Evolutionary conservation across 2,888 invertebrate genomes (phyloP).

Genomic region (Sarcophaga carnaria): DNA sequence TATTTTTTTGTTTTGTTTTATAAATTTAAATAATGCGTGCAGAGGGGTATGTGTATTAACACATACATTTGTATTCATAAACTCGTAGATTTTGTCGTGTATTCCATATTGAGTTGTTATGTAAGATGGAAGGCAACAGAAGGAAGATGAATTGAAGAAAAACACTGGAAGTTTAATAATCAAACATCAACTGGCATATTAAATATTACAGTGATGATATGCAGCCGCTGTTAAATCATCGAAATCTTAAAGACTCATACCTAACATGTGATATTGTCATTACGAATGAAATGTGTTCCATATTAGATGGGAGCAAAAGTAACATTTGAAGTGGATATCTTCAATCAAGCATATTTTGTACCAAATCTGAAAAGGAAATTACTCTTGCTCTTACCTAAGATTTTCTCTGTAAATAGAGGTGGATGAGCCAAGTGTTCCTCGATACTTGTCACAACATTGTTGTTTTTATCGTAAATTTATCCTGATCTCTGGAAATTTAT

Average conservation of each 20-base stretch:
- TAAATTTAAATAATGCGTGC: not conserved
- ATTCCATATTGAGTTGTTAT: constrained; percentile 54
- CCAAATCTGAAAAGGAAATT: not conserved
- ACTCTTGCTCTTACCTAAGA: not conserved
- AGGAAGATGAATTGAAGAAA: not conserved
- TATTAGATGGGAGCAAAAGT: constrained; percentile 31
- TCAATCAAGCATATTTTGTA: not conserved
- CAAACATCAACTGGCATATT: constrained; percentile 65
- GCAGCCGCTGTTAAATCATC: constrained; percentile 80
- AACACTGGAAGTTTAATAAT: constrained; percentile 59
- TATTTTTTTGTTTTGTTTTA: not conserved
- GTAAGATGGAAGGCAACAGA: not conserved
- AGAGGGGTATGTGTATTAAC: not conserved
- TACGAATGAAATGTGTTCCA: not conserved
- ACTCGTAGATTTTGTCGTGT: constrained; percentile 23
- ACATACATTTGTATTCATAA: constrained; percentile 61
- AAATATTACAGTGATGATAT: constrained; percentile 76
- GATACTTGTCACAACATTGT: not conserved
- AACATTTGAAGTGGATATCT: not conserved
- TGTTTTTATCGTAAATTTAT: constrained; percentile 9
- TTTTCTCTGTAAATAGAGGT: not conserved
- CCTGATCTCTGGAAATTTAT: constrained; percentile 53
- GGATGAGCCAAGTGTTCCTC: constrained; percentile 8
- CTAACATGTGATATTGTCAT: constrained; percentile 71
- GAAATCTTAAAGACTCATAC: constrained; percentile 74